Evolutionary conservation across 2,888 invertebrate genomes (phyloP).

Genomic region (Priapulus caudatus): DNA sequence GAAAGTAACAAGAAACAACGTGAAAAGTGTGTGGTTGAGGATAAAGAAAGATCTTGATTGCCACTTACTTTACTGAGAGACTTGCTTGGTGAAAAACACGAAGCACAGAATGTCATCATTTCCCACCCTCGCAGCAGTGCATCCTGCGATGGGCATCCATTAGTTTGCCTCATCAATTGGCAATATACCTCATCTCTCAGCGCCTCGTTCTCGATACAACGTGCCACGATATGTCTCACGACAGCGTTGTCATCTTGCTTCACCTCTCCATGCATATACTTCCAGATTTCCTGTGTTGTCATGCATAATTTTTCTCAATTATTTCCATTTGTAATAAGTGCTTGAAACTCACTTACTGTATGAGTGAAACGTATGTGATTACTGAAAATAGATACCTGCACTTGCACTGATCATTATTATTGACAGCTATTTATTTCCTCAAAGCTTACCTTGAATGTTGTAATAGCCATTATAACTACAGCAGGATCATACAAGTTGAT

Average conservation of each 20-base stretch:
- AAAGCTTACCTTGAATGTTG: conserved; percentile 71
- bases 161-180: conserved; percentile 43
- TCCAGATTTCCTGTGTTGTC: conserved; percentile 75
- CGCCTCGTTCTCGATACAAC: conserved; percentile 81
- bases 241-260: conserved; percentile 69
- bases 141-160: conserved; percentile 72
- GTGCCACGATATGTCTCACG: conserved; percentile 69
- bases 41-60: too few species aligned
- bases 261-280: conserved; percentile 75
- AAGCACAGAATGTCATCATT: conserved; percentile 71
- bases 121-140: conserved; percentile 77
- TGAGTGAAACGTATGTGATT: too few species aligned
- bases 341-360: too few species aligned
- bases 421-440: background rate
- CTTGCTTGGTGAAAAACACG: conserved; percentile 81
- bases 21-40: too few species aligned
- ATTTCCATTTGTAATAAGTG: too few species aligned
- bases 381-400: too few species aligned
- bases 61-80: conserved; percentile 55
- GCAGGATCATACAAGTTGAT: conserved; percentile 90
- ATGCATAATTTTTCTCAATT: too few species aligned
- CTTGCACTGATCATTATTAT: background rate
- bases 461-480: conserved; percentile 75
- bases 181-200: conserved; percentile 73
- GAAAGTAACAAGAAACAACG: too few species aligned